Percentiles rank a stretch among this genome's conserved stretches.
phyloP scores from a whole-genome alignment of 2,113 vertebrate genomes.

The Enhydra lutris region DNA sequence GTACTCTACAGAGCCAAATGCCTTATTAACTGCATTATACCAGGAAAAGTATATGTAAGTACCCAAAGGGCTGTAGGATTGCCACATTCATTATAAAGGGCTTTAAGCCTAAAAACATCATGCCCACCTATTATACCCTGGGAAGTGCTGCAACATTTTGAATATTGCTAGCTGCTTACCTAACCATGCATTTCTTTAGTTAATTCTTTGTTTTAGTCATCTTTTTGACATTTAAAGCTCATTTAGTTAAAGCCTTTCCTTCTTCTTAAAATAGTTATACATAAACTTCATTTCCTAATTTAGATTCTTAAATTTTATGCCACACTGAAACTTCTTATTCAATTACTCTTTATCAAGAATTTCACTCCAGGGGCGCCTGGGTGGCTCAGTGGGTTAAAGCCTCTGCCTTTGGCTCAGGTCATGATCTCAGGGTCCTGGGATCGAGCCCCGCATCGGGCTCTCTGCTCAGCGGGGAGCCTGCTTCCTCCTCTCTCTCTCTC shows the following conservation, averaged over 20 bases:
- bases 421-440: too few relatives aligned
- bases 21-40: background rate
- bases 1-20: background rate
- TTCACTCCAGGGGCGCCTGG: background rate
- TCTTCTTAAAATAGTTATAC: background rate
- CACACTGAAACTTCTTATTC: background rate
- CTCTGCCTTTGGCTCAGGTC: too few relatives aligned
- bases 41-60: background rate
- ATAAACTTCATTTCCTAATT: background rate
- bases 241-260: background rate
- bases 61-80: background rate
- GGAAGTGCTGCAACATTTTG: background rate
- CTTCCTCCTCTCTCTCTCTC: too few relatives aligned
- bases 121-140: background rate
- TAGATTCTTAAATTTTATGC: background rate
- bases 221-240: background rate
- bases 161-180: background rate
- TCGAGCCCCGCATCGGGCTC: too few relatives aligned
- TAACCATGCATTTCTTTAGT: background rate
- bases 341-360: background rate
- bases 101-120: background rate
- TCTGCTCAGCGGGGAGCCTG: too few relatives aligned
- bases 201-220: background rate
- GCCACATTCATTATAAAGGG: background rate
- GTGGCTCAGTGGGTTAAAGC: too few relatives aligned